Evolutionary conservation across 1,140 invertebrate genomes (phyloP).

Genomic region (Drosophila insularis): DNA sequence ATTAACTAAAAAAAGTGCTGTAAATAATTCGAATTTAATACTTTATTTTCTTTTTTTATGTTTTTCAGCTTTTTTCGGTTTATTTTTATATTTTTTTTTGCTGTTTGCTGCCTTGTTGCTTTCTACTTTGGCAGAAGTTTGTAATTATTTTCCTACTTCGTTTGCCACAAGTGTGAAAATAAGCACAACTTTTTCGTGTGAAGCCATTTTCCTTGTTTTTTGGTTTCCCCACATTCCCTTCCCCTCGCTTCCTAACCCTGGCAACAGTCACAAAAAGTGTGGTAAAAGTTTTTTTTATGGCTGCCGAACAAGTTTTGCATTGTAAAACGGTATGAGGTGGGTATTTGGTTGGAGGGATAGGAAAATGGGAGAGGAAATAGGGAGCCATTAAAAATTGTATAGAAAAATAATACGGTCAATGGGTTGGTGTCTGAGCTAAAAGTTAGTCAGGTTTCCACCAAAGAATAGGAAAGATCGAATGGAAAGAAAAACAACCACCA

Average conservation of each 20-base stretch:
- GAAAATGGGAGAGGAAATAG: neutral
- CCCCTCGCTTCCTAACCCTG: neutral
- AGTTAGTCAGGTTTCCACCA: slow-evolving; percentile 29
- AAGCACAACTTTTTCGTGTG: slow-evolving; percentile 69
- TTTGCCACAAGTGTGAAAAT: slow-evolving; percentile 76
- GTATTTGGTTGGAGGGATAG: neutral
- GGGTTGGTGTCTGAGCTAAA: slow-evolving; percentile 39
- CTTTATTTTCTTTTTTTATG: slow-evolving; percentile 37
- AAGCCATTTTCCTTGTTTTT: slow-evolving; percentile 60
- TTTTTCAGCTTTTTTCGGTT: slow-evolving; percentile 16
- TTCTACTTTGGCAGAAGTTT: slow-evolving; percentile 55
- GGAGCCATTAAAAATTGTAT: slow-evolving; percentile 18
- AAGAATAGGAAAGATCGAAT: slow-evolving; percentile 20
- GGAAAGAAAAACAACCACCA: slow-evolving; percentile 43
- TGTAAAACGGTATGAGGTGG: slow-evolving; percentile 5
- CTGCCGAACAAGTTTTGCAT: slow-evolving; percentile 14
- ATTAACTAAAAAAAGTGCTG: slow-evolving; percentile 24
- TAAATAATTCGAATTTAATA: slow-evolving; percentile 57
- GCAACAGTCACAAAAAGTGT: slow-evolving; percentile 30
- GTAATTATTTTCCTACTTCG: slow-evolving; percentile 76
- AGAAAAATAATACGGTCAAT: slow-evolving; percentile 19
- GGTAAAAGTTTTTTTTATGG: slow-evolving; percentile 58
- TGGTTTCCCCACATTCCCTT: neutral
- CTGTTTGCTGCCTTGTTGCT: slow-evolving; percentile 7
- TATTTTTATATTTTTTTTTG: slow-evolving; percentile 30